Percentiles rank a stretch among this genome's conserved stretches.
Conservation (phyloP, 1,140 invertebrate genomes). For the Ridgeia piscesae region DNA sequence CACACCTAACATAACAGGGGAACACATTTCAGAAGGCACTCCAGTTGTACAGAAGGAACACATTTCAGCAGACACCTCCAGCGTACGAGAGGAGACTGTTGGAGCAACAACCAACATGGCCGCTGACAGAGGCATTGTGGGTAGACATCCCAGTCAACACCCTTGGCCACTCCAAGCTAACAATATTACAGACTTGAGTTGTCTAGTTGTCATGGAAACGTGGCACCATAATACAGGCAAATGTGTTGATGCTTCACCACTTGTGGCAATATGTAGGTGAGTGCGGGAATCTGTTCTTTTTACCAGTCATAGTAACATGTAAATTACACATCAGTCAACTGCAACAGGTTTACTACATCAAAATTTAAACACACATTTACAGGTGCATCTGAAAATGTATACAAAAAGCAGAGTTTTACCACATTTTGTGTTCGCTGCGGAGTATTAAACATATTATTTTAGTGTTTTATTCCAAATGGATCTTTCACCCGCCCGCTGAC, state of each 20-base stretch:
- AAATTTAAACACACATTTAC: too few species aligned
- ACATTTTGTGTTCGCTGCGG: too few species aligned
- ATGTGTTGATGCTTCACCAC: slow-evolving; percentile 71
- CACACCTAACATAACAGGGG: not conserved
- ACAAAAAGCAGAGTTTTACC: too few species aligned
- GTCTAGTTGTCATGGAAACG: not conserved
- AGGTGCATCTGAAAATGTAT: too few species aligned
- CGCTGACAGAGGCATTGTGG: not conserved
- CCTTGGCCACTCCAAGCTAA: not conserved
- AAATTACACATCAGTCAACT: too few species aligned
- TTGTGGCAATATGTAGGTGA: slow-evolving; percentile 62
- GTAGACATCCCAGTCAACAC: not conserved
- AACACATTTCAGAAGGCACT: not conserved
- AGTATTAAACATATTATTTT: too few species aligned
- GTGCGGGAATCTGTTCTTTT: slow-evolving; percentile 29
- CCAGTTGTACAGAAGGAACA: not conserved
- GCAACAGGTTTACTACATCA: too few species aligned
- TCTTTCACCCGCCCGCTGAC: too few species aligned
- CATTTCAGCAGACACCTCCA: not conserved
- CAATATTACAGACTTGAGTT: not conserved
- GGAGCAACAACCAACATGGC: not conserved
- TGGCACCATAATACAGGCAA: slow-evolving; percentile 67
- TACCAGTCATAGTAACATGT: too few species aligned
- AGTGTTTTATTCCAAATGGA: too few species aligned
- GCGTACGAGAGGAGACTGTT: not conserved